These are phyloP conservation scores for Canis aureus DNA, from an alignment of 2,113 vertebrate genomes.

Conservation along the genomic window DNA sequence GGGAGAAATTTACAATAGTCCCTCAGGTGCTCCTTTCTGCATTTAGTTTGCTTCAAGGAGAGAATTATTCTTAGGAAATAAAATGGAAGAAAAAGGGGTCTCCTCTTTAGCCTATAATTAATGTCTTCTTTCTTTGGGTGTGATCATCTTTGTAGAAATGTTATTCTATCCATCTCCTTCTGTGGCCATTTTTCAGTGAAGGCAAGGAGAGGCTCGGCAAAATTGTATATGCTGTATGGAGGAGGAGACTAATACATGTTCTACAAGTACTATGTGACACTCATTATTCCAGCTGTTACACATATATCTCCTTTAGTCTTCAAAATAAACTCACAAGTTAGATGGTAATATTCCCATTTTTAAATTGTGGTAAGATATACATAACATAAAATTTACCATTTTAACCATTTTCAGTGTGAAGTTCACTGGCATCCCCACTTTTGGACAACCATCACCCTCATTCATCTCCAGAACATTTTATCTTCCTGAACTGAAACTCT, in stretches of 20 bases:
- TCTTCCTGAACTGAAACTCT: background rate
- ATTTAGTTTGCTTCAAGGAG: background rate
- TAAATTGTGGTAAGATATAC: background rate
- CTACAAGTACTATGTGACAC: background rate
- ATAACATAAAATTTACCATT: background rate
- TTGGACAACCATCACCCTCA: background rate
- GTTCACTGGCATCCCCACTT: background rate
- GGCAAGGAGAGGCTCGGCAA: background rate
- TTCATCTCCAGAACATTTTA: background rate
- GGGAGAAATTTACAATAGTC: background rate
- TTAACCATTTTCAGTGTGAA: background rate
- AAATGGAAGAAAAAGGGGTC: background rate
- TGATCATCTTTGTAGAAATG: background rate
- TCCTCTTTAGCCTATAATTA: background rate
- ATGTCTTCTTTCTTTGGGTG: background rate
- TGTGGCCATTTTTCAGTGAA: background rate
- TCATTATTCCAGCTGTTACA: background rate
- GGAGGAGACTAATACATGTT: background rate
- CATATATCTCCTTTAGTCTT: constrained; percentile 18
- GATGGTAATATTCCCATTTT: background rate
- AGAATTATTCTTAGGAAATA: background rate
- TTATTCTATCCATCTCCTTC: background rate
- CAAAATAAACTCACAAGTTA: background rate
- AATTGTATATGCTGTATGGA: background rate
- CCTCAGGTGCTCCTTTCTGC: background rate